A percentile compares a stretch with the other conserved stretches of the same genome.
Conservation (phyloP, 2,888 invertebrate genomes). For the Epicampocera succincta region DNA sequence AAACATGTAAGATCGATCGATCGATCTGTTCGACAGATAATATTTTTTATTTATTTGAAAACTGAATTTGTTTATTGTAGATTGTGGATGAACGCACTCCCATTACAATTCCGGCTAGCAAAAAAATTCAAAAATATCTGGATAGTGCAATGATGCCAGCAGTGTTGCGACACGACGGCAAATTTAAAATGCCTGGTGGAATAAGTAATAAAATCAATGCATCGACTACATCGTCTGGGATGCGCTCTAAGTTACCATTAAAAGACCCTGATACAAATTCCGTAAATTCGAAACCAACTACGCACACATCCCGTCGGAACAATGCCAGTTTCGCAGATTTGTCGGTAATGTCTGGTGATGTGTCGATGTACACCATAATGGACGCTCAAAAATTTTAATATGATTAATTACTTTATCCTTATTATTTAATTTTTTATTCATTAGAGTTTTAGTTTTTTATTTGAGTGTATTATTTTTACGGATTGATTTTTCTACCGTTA, state of each 20-base stretch:
- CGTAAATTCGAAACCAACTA: constrained; percentile 39
- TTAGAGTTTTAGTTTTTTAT: too few species aligned
- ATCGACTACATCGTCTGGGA: neutral
- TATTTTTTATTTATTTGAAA: neutral
- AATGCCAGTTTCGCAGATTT: constrained; percentile 80
- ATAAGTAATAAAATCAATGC: constrained; percentile 33
- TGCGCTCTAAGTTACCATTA: constrained; percentile 15
- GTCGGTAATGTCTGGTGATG: constrained; percentile 80
- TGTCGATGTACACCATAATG: constrained; percentile 81
- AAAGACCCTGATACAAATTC: constrained; percentile 40
- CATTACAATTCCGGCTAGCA: constrained; percentile 79
- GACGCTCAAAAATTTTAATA: constrained; percentile 81
- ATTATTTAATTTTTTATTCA: too few species aligned
- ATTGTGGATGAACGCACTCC: constrained; percentile 79
- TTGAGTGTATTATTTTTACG: too few species aligned
- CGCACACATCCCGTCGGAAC: constrained; percentile 66
- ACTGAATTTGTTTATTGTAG: constrained; percentile 69
- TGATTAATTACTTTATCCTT: neutral
- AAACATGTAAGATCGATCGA: constrained; percentile 75
- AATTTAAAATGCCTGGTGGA: constrained; percentile 74
- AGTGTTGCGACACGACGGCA: constrained; percentile 80
- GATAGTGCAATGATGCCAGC: constrained; percentile 77
- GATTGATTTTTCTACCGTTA: too few species aligned
- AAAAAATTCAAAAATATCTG: constrained; percentile 78
- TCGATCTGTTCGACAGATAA: constrained; percentile 54